A percentile compares a stretch with the other conserved stretches of the same genome.
These are phyloP conservation scores for Marasmarcha lunaedactyla DNA, from an alignment of 2,888 invertebrate genomes.

Conservation along the genomic window DNA sequence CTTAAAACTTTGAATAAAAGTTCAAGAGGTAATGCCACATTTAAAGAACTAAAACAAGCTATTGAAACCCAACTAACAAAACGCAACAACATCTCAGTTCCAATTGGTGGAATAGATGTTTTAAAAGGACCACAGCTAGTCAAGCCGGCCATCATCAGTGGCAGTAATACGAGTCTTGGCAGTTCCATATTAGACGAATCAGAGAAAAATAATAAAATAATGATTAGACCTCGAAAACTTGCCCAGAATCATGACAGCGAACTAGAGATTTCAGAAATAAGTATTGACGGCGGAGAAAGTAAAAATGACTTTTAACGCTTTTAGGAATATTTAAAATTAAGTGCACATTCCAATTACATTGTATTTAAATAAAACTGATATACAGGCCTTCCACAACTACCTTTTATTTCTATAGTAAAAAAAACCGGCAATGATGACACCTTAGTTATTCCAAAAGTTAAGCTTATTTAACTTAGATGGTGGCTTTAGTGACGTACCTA, in stretches of 20 bases:
- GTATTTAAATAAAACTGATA: too few relatives aligned
- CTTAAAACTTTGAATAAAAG: constrained; percentile 30
- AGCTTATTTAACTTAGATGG: too few relatives aligned
- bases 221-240: constrained; percentile 33
- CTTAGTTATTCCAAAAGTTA: too few relatives aligned
- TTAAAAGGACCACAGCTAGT: constrained; percentile 26
- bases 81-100: constrained; percentile 35
- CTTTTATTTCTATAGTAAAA: not conserved
- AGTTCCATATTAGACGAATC: constrained; percentile 59
- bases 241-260: constrained; percentile 51
- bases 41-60: constrained; percentile 54
- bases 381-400: too few relatives aligned
- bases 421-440: too few relatives aligned
- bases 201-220: constrained; percentile 33
- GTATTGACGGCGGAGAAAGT: constrained; percentile 29
- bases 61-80: constrained; percentile 65
- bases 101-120: constrained; percentile 47
- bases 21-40: too few relatives aligned
- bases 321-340: not conserved
- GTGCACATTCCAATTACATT: too few relatives aligned
- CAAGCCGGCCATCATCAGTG: constrained; percentile 39
- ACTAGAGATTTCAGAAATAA: constrained; percentile 55
- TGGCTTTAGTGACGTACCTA: too few relatives aligned
- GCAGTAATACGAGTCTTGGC: constrained; percentile 59
- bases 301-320: constrained; percentile 2